These are phyloP conservation scores for Pseudomugil tenellus DNA, from an alignment of 2,797 vertebrate genomes.

Conservation along the genomic window DNA sequence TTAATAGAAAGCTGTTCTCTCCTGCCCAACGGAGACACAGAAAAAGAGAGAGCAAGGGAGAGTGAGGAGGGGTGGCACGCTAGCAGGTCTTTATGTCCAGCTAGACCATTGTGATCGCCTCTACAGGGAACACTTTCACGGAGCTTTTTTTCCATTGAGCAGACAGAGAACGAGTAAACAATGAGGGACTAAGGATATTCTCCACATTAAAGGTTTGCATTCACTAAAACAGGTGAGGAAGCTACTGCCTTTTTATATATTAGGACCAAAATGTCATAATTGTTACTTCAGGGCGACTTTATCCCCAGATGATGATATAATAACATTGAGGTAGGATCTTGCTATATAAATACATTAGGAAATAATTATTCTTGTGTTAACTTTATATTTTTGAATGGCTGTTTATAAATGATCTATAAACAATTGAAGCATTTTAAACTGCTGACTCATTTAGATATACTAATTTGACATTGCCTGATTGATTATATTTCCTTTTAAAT, in stretches of 20 bases:
- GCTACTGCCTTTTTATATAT: constrained; percentile 5
- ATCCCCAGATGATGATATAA: not conserved
- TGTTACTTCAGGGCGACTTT: not conserved
- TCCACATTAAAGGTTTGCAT: constrained; percentile 51
- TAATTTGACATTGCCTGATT: not conserved
- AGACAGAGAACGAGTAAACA: constrained; percentile 61
- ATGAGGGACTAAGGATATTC: constrained; percentile 61
- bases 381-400: not conserved
- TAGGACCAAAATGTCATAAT: not conserved
- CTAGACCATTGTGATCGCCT: constrained; percentile 51
- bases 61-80: constrained; percentile 61
- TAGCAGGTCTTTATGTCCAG: constrained; percentile 53
- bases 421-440: not conserved
- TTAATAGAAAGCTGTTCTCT: constrained; percentile 71
- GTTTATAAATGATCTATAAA: not conserved
- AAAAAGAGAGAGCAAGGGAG: constrained; percentile 46
- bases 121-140: constrained; percentile 51
- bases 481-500: constrained; percentile 13
- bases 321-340: not conserved
- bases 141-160: constrained; percentile 29
- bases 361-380: not conserved
- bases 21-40: constrained; percentile 45
- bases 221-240: constrained; percentile 69
- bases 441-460: not conserved
- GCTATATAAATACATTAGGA: not conserved